Base-by-base conservation (phyloP, 1,140 invertebrate species). In the Chironomus tepperi region DNA sequence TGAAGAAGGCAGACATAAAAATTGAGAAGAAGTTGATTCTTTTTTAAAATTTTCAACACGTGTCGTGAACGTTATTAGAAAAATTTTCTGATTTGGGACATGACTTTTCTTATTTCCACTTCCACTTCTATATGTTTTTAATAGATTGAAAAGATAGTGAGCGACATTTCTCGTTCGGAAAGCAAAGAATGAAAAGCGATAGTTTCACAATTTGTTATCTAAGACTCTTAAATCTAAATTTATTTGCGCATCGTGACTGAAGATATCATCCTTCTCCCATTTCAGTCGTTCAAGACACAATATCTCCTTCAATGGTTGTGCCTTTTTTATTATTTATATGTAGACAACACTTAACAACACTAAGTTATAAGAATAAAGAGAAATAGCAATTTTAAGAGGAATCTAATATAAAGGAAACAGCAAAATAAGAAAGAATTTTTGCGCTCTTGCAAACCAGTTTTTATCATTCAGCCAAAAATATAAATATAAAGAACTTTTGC, bases 361-460 rank as follows among this genome's bases (percentile, higher is more conserved):
- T 2, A n/a, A n/a, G n/a, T n/a, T n/a, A 70, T 18, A 16, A 67
- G 64, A 16, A 70, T 9, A 70, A 8, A 18, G 16, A 70, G 9
- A 70, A 21, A 70, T 19, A 18, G 19, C 47, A n/a, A 12, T 57
- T 57, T 57, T n/a, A 57, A 57, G 9, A 12, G 9, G 10, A n/a
- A 12, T 57, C 47, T 12, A 57, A 12, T 19, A 21, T 10, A 18
- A 19, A 19, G 7, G 18, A 70, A 70, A 16, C 3, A 18, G 65
- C 65, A 12, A 7, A 19, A 70, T 16, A n/a, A 57, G n/a, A 57
- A 57, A 57, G 47, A 57, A 57, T 57, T 57, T 43, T 57, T 57
- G 47, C n/a, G 12, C 47, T 57, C 47, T 57, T 57, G n/a, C 24
- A 70, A 70, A 70, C 65, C 16, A 70, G 65, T 70, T 70, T 70